Conservation (phyloP, 2,888 invertebrate genomes). For the Malthinus seriepunctatus region DNA sequence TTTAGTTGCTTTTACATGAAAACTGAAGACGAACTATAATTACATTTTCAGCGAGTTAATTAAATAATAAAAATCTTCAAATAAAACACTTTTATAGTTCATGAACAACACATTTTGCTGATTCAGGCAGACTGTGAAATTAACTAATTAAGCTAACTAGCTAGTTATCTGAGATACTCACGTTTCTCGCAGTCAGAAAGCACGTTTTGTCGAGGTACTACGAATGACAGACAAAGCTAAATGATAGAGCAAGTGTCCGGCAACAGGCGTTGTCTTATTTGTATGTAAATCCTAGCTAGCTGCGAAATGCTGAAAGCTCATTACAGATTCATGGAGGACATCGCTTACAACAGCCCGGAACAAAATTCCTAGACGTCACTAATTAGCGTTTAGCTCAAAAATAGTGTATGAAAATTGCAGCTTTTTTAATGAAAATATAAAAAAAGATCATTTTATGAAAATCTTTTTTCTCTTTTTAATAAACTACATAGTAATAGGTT, state of each 20-base stretch:
- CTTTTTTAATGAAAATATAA: not conserved
- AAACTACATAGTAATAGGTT: no score
- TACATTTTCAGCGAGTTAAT: no score
- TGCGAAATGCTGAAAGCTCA: conserved; percentile 42
- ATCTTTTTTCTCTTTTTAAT: no score
- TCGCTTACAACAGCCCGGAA: conserved; percentile 33
- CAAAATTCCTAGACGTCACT: conserved; percentile 33
- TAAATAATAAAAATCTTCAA: no score
- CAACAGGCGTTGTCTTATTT: conserved; percentile 39
- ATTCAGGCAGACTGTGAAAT: conserved; percentile 10
- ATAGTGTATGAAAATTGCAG: not conserved
- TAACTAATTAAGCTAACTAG: conserved; percentile 11
- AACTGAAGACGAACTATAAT: not conserved
- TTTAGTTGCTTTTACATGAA: not conserved
- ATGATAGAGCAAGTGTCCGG: conserved; percentile 25
- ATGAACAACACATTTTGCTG: not conserved
- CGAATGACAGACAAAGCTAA: conserved; percentile 13
- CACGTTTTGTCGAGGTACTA: conserved; percentile 16
- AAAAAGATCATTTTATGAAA: not conserved
- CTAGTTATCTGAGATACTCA: conserved; percentile 2
- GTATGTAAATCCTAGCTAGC: conserved; percentile 44
- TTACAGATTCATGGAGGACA: conserved; percentile 42
- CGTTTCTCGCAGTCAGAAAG: conserved; percentile 14
- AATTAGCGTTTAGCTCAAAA: conserved; percentile 34
- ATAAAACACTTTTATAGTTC: no score